Conservation (phyloP, 2,888 invertebrate genomes). For the Belgica antarctica region DNA sequence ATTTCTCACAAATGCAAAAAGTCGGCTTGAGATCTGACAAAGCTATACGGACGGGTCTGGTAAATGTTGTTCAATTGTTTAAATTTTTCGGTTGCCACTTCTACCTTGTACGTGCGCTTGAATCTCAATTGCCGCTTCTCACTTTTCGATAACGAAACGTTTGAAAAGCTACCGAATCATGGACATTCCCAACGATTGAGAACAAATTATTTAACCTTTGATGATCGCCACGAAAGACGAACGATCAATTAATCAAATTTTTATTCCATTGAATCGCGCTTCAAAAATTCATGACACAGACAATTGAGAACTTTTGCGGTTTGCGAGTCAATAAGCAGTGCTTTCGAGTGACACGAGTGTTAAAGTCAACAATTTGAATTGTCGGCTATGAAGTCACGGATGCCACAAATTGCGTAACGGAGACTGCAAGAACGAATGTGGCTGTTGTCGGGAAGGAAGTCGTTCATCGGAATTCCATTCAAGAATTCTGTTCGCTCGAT, state of each 20-base stretch:
- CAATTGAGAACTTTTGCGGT: slow-evolving; percentile 1
- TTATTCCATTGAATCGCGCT: background rate
- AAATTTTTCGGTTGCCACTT: background rate
- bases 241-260: slow-evolving; percentile 20
- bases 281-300: background rate
- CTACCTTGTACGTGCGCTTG: background rate
- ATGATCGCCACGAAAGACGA: background rate
- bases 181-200: slow-evolving; percentile 13
- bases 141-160: too few relatives aligned
- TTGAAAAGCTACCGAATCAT: background rate
- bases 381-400: background rate
- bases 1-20: slow-evolving; percentile 18
- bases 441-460: background rate
- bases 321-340: background rate
- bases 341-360: background rate
- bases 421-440: background rate
- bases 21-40: background rate
- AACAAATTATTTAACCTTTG: slow-evolving; percentile 39
- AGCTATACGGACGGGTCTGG: background rate
- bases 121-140: background rate
- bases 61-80: background rate
- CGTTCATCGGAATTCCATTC: slow-evolving; percentile 3
- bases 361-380: background rate
- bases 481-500: background rate
- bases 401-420: slow-evolving; percentile 13